Evolutionary conservation across 2,888 invertebrate genomes (phyloP), one percentile per base, ranked within the genome.

Genomic region (Horisme vitalbata): DNA sequence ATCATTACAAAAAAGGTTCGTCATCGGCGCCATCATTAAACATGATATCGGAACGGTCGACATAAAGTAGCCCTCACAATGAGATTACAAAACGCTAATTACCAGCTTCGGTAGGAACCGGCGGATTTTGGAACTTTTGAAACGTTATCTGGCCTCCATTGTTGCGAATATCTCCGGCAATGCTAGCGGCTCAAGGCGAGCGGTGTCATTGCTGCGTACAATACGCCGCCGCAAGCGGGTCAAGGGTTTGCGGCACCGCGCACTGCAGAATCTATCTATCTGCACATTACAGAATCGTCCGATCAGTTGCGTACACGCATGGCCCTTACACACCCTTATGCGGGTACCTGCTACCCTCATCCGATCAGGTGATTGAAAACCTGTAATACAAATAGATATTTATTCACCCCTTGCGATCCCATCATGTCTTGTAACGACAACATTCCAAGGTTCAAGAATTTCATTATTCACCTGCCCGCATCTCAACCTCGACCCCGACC

Each of bases 91-190:
- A 84, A 83, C 69, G 57, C 55, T 86, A 85, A 84, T 82, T 79
- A 79, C 75, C 71, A 72, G 68, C 55, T 64, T 59, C 59, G 64
- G 61, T 68, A 79, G 83, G 79, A 85, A 75, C 70, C 70, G 76
- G 76, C 79, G 81, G 78, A 85, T 89, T 86, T 87, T 88, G 79
- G 75, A 83, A 86, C 85, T 86, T 87, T 88, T 88, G 86, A 80
- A 89, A 89, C 75, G 84, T 85, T 88, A 89, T 89, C 89, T 88
- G 86, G 86, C 86, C 86, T 87, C 88, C 80, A 89, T 89, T 89
- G 89, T 89, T 89, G 89, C 88, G 81, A 87, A 88, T 89, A 89
- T 88, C 88, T 88, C 87, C 85, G 86, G 83, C 87, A 85, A 83
- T 87, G 88, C 83, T 86, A 85, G 79, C 85, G 79, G 79, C 87